Evolutionary conservation across 2,888 invertebrate genomes (phyloP).

Genomic region (Empis stercorea): DNA sequence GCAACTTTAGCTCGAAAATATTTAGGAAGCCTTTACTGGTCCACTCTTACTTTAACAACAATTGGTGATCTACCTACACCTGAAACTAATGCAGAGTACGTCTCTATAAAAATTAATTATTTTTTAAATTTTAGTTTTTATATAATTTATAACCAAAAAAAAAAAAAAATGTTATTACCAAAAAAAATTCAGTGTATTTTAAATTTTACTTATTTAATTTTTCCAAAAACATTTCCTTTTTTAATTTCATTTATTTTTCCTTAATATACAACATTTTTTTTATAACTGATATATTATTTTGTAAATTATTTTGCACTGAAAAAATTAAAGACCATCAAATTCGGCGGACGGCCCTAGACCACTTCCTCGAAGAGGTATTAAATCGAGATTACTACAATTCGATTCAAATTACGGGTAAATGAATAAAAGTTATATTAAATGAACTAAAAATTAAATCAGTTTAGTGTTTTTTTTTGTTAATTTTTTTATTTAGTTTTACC

Average conservation of each 20-base stretch:
- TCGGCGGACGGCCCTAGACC: slow-evolving; percentile 74
- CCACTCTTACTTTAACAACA: slow-evolving; percentile 87
- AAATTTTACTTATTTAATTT: too few relatives aligned
- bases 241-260: slow-evolving; percentile 5
- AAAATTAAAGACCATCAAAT: slow-evolving; percentile 34
- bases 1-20: slow-evolving; percentile 85
- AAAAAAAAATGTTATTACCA: too few relatives aligned
- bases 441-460: background rate
- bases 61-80: slow-evolving; percentile 94
- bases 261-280: background rate
- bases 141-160: too few relatives aligned
- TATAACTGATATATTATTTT: background rate
- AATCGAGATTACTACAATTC: slow-evolving; percentile 83
- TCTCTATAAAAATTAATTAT: too few relatives aligned
- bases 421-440: slow-evolving; percentile 1
- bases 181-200: too few relatives aligned
- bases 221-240: background rate
- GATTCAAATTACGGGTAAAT: slow-evolving; percentile 77
- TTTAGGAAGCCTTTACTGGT: slow-evolving; percentile 91
- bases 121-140: too few relatives aligned
- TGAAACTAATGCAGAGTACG: slow-evolving; percentile 94
- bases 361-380: slow-evolving; percentile 79
- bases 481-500: too few relatives aligned
- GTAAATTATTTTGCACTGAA: background rate
- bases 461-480: too few relatives aligned